Conservation (phyloP, 2,797 vertebrate species). For the Squalus acanthias region DNA sequence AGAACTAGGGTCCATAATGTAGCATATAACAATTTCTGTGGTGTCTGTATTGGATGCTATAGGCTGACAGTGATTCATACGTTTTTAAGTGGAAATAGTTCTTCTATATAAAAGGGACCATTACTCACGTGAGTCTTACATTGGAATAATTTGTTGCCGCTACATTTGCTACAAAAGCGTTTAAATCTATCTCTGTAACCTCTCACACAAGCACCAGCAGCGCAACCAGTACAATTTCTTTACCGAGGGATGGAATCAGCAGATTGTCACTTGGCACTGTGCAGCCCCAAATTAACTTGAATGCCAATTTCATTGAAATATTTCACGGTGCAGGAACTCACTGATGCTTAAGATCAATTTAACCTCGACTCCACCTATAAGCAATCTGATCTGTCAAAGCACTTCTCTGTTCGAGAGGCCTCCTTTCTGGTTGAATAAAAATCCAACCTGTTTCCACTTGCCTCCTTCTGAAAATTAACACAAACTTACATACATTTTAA, state of each 20-base stretch:
- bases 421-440: neutral
- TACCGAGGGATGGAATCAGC: neutral
- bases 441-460: neutral
- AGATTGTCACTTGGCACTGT: no score
- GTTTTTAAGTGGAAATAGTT: neutral
- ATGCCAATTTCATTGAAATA: neutral
- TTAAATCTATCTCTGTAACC: neutral
- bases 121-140: neutral
- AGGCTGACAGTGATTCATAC: neutral
- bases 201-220: neutral
- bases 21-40: neutral
- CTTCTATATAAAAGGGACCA: neutral
- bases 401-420: neutral
- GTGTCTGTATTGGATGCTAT: neutral
- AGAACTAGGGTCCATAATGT: neutral
- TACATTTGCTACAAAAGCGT: neutral
- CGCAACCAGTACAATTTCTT: neutral
- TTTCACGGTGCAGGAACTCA: no score
- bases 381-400: neutral
- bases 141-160: neutral
- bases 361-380: neutral
- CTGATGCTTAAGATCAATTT: neutral
- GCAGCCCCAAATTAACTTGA: neutral
- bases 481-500: neutral
- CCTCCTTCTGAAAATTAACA: neutral